Evolutionary conservation across 2,888 invertebrate genomes (phyloP).

Genomic region (Apoda limacodes): DNA sequence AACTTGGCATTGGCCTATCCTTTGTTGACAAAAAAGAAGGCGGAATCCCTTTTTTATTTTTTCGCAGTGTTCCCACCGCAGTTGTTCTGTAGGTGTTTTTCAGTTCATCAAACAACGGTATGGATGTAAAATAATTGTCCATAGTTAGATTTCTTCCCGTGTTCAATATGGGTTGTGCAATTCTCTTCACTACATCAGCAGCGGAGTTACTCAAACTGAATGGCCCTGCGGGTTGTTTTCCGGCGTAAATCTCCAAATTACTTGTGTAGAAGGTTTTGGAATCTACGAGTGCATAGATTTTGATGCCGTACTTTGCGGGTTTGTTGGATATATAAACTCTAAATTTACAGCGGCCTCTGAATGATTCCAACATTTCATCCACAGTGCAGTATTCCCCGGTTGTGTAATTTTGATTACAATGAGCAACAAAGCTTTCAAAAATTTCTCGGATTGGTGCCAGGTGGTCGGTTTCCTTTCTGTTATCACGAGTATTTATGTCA

Average conservation of each 20-base stretch:
- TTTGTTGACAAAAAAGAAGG: slow-evolving; percentile 9
- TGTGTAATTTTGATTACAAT: too few relatives aligned
- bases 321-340: slow-evolving; percentile 5
- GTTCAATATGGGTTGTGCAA: slow-evolving; percentile 11
- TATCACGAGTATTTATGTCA: too few relatives aligned
- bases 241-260: too few relatives aligned
- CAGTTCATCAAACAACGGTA: slow-evolving; percentile 13
- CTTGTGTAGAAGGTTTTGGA: slow-evolving; percentile 12
- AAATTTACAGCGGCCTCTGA: too few relatives aligned
- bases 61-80: slow-evolving; percentile 10
- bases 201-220: slow-evolving; percentile 11
- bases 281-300: slow-evolving; percentile 12
- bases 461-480: too few relatives aligned
- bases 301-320: slow-evolving; percentile 8
- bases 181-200: slow-evolving; percentile 12
- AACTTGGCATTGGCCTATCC: slow-evolving; percentile 7
- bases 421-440: too few relatives aligned
- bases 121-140: slow-evolving; percentile 17
- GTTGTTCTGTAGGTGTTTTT: slow-evolving; percentile 11
- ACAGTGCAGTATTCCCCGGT: too few relatives aligned
- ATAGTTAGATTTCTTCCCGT: slow-evolving; percentile 17
- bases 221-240: slow-evolving; percentile 15
- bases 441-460: too few relatives aligned
- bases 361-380: too few relatives aligned
- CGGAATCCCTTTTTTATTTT: slow-evolving; percentile 15